Evolutionary conservation across 1,140 invertebrate genomes (phyloP).

Genomic region (Carposina sasakii): DNA sequence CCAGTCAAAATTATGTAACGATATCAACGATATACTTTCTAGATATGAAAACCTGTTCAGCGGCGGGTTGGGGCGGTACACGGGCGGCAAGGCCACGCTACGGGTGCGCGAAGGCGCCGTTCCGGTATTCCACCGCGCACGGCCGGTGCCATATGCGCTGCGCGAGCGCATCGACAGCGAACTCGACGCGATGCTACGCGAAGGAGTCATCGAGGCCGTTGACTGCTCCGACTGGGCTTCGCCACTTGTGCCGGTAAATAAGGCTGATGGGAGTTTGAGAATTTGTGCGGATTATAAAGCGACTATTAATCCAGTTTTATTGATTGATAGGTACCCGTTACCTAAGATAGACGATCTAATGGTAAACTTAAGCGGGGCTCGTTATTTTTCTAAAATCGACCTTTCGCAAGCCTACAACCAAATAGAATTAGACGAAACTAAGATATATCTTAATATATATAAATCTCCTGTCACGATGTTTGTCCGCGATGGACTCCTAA

Average conservation of each 20-base stretch:
- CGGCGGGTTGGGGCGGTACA: slow-evolving; percentile 9
- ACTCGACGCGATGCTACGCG: slow-evolving; percentile 1
- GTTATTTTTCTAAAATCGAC: neutral
- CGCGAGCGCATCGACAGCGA: neutral
- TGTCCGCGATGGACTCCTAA: too few relatives aligned
- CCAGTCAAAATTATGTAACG: too few relatives aligned
- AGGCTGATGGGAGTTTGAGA: neutral
- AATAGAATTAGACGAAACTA: slow-evolving; percentile 1
- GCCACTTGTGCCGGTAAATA: neutral
- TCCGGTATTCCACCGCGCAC: slow-evolving; percentile 6
- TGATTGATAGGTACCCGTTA: slow-evolving; percentile 1
- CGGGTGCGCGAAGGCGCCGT: neutral
- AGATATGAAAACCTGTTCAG: neutral
- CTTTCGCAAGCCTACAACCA: neutral
- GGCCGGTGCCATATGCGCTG: slow-evolving; percentile 5
- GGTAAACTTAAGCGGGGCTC: neutral
- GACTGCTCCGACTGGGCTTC: slow-evolving; percentile 2
- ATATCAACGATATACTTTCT: too few relatives aligned
- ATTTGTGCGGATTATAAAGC: neutral
- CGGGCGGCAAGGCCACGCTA: slow-evolving; percentile 1
- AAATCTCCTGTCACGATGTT: too few relatives aligned
- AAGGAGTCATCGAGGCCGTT: slow-evolving; percentile 3
- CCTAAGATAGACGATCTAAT: slow-evolving; percentile 4
- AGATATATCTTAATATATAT: too few relatives aligned
- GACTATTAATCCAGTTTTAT: neutral